These are phyloP conservation scores for Anneissia japonica DNA, from an alignment of 35 echinoderm and acorn worm genomes.

Conservation along the genomic window DNA sequence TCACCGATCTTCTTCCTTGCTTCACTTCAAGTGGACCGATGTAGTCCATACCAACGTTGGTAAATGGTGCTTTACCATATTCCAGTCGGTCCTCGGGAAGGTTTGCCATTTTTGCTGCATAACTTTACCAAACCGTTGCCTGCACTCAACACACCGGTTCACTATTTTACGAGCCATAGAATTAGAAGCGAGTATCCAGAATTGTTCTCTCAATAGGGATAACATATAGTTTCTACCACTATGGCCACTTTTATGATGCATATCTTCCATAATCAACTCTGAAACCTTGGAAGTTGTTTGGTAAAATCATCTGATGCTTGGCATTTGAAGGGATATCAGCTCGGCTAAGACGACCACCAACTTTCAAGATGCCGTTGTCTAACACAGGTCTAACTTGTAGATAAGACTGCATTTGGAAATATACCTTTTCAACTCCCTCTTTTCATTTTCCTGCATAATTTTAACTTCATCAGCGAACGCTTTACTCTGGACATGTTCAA, in stretches of 20 bases:
- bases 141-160: background rate
- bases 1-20: background rate
- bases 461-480: background rate
- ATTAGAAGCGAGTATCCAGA: background rate
- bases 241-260: conserved; percentile 21
- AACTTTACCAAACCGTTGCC: background rate
- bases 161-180: background rate
- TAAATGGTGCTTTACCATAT: background rate
- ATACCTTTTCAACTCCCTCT: background rate
- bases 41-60: background rate
- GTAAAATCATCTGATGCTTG: conserved; percentile 18
- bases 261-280: background rate
- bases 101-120: conserved; percentile 1
- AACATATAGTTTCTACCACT: conserved; percentile 5
- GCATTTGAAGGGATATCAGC: conserved; percentile 10
- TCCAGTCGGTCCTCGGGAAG: background rate
- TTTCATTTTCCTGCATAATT: background rate
- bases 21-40: conserved; percentile 4
- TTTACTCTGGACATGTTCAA: conserved; percentile 17
- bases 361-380: conserved; percentile 7
- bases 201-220: background rate
- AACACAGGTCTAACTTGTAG: conserved; percentile 10
- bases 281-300: conserved; percentile 2
- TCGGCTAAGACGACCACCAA: conserved; percentile 34
- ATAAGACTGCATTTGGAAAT: background rate